Evolutionary conservation across 2,113 vertebrate genomes (phyloP), one percentile per base, ranked within the genome.

Genomic region (Oxygymnocypris stewartii): DNA sequence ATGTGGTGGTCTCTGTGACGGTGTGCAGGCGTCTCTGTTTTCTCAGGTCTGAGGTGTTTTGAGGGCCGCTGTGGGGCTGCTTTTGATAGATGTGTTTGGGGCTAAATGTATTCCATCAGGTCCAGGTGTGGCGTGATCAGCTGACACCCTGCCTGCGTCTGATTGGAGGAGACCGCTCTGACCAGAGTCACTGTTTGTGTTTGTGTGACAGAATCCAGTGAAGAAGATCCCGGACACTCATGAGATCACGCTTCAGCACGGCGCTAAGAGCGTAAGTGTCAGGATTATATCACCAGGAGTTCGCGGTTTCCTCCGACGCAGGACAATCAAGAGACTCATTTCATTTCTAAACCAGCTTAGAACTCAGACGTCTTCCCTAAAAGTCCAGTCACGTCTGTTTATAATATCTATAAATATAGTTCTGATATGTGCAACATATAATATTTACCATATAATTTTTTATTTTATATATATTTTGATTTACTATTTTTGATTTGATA

Each of bases 181-280:
- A 74, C 51, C 1, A 8, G 40, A 42, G 37, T n/a, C 20, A 4
- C 71, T 74, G 67, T 35, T 85, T 14, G 16, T 84, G 6, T 89
- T 44, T 87, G 44, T 76, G 2, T 40, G 54, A 20, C 90, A 99
- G 97, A 96, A 95, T 86, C 97, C 97, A 85, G 92, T 99, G 42
- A 98, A 96, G 93, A 97, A 94, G 93, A 98, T 99, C 91, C 97
- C 98, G 84, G 98, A 98, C 90, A 96, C 97, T 2, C 98, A 99
- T 93, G 98, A 99, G 90, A 98, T 99, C 92, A 98, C 96, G 0
- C 93, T 99, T 40, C 96, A 94, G 78, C 98, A 99, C 49, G 97
- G 98, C 89, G 96, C 94, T 57, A 99, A 97, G 93, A 96, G 96
- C 16, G 97, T 99, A 95, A 96, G 97, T 51, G 49, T 51, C 44